Evolutionary conservation across 2,797 vertebrate genomes (phyloP).

Genomic region (Siniperca undulata): DNA sequence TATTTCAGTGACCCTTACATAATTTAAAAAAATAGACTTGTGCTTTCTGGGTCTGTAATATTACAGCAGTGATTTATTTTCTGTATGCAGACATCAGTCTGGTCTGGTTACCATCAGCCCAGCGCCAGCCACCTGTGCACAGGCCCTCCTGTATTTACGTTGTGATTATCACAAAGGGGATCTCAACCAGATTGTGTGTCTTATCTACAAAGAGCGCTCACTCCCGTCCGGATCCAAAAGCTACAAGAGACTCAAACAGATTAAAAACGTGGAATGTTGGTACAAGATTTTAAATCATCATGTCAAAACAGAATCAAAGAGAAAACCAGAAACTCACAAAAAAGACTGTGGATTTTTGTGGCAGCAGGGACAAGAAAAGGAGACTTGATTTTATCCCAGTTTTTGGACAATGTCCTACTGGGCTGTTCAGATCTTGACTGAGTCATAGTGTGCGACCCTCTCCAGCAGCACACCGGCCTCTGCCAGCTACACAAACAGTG

Average conservation of each 20-base stretch:
- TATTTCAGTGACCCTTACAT: conserved; percentile 14
- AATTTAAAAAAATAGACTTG: conserved; percentile 21
- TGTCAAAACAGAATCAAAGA: conserved; percentile 52
- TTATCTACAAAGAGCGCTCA: conserved; percentile 65
- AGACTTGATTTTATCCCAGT: conserved; percentile 39
- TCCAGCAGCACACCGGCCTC: conserved; percentile 64
- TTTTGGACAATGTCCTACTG: conserved; percentile 57
- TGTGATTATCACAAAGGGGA: conserved; percentile 59
- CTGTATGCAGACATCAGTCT: conserved; percentile 17
- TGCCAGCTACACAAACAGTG: conserved; percentile 82
- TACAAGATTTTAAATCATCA: conserved; percentile 47
- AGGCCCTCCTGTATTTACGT: conserved; percentile 60
- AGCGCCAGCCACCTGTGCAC: conserved; percentile 61
- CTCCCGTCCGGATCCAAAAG: conserved; percentile 48
- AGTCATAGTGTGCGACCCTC: conserved; percentile 66
- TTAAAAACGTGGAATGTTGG: conserved; percentile 40
- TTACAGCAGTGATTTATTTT: conserved; percentile 48
- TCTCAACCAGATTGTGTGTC: conserved; percentile 43
- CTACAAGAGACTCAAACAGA: conserved; percentile 45
- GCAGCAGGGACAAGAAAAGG: conserved; percentile 14
- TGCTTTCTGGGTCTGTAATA: conserved; percentile 33
- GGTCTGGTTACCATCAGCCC: conserved; percentile 64
- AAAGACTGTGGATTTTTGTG: conserved; percentile 3
- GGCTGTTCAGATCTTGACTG: conserved; percentile 57
- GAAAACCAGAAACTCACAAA: conserved; percentile 25